Conservation (phyloP, 2,113 vertebrate genomes). For the Nanorana parkeri region DNA sequence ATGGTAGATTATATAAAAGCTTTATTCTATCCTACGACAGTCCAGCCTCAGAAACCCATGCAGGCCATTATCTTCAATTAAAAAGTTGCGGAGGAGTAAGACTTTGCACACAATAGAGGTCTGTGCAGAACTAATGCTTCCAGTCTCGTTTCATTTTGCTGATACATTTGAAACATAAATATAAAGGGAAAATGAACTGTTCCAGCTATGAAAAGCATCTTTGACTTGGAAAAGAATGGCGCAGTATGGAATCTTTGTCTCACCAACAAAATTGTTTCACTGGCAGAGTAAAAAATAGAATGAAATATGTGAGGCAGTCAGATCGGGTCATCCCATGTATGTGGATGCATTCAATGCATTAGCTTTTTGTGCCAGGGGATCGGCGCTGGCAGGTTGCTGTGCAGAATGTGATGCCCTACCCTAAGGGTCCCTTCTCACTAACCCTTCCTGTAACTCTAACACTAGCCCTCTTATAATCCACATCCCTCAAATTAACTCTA, state of each 20-base stretch:
- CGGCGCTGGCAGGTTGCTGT: too few species aligned
- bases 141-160: constrained; percentile 23
- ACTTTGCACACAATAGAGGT: constrained; percentile 39
- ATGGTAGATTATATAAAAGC: constrained; percentile 66
- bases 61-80: constrained; percentile 64
- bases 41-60: constrained; percentile 66
- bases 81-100: constrained; percentile 55
- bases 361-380: too few species aligned
- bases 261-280: too few species aligned
- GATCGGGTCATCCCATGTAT: too few species aligned
- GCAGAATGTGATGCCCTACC: too few species aligned
- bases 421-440: too few species aligned
- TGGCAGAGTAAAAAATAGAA: too few species aligned
- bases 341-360: too few species aligned
- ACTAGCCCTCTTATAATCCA: too few species aligned
- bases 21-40: constrained; percentile 68
- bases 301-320: too few species aligned
- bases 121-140: constrained; percentile 30
- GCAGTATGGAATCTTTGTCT: not conserved
- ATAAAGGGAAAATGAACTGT: not conserved
- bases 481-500: too few species aligned
- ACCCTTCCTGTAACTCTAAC: too few species aligned
- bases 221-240: not conserved
- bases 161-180: constrained; percentile 13
- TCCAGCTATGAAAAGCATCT: not conserved